These are phyloP conservation scores for Sphyrna mokarran DNA, from an alignment of 2,113 vertebrate genomes.

Conservation along the genomic window DNA sequence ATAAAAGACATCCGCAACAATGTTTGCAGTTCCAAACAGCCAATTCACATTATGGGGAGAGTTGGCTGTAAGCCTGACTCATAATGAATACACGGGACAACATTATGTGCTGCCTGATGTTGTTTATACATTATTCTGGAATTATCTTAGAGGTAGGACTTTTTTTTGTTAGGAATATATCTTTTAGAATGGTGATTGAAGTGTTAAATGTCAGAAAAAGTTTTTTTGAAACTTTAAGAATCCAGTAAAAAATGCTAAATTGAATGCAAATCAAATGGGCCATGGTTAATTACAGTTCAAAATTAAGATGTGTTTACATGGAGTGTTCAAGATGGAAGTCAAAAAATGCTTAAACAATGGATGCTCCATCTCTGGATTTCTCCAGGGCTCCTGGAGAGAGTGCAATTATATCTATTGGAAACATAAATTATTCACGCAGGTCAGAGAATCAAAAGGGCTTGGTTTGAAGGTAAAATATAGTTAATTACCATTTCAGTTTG, in stretches of 20 bases:
- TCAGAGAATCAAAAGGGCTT: not conserved
- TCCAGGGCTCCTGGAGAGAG: too few species aligned
- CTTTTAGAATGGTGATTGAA: not conserved
- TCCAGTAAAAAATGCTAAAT: not conserved
- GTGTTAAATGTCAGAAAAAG: not conserved
- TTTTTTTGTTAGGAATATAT: not conserved
- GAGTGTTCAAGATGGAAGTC: too few species aligned
- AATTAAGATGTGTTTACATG: too few species aligned
- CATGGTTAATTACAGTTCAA: too few species aligned
- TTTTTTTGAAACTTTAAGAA: not conserved
- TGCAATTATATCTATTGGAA: not conserved
- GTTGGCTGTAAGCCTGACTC: not conserved
- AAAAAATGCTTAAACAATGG: too few species aligned
- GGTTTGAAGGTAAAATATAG: not conserved
- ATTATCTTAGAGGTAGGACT: not conserved
- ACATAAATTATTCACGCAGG: not conserved
- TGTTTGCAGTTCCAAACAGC: not conserved
- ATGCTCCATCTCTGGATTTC: too few species aligned
- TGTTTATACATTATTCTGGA: not conserved
- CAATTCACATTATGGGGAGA: not conserved
- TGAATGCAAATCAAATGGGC: too few species aligned
- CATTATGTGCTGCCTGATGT: not conserved
- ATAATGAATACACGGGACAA: not conserved
- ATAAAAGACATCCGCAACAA: not conserved
- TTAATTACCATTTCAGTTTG: not conserved